Evolutionary conservation across 2,888 invertebrate genomes (phyloP).

Genomic region (Rotaria macrura): DNA sequence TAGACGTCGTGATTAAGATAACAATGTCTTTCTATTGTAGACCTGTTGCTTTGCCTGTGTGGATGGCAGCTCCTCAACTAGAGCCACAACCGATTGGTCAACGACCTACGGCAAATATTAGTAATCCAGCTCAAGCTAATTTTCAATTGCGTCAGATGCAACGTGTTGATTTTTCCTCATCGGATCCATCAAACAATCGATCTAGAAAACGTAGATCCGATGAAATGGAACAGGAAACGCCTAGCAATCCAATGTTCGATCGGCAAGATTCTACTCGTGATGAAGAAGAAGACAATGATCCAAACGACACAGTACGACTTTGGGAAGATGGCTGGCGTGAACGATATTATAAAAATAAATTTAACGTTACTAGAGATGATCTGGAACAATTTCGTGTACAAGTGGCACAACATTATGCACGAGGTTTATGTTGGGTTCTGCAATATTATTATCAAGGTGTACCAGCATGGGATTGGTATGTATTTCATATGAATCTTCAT

Average conservation of each 20-base stretch:
- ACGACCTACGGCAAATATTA: background rate
- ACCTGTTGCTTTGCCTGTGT: background rate
- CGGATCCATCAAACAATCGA: background rate
- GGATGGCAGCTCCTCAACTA: background rate
- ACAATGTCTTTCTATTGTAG: background rate
- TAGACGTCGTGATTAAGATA: too few relatives aligned
- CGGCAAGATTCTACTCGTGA: background rate
- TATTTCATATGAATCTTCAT: conserved; percentile 43
- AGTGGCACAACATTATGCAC: conserved; percentile 53
- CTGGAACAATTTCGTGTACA: conserved; percentile 67
- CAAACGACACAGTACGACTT: conserved; percentile 40
- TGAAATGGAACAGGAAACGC: background rate
- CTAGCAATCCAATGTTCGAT: background rate
- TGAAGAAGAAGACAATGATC: conserved; percentile 27
- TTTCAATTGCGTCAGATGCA: conserved; percentile 7
- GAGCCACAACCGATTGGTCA: conserved; percentile 15
- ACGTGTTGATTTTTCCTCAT: background rate
- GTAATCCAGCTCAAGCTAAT: conserved; percentile 13
- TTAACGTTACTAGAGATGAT: conserved; percentile 50
- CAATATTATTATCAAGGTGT: conserved; percentile 81
- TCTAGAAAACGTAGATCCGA: background rate
- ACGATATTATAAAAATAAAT: conserved; percentile 72
- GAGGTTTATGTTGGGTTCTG: conserved; percentile 90
- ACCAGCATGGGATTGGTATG: conserved; percentile 87
- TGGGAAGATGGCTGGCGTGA: conserved; percentile 96